Conservation (phyloP, 2,797 vertebrate genomes). For the Epinephelus malabaricus region DNA sequence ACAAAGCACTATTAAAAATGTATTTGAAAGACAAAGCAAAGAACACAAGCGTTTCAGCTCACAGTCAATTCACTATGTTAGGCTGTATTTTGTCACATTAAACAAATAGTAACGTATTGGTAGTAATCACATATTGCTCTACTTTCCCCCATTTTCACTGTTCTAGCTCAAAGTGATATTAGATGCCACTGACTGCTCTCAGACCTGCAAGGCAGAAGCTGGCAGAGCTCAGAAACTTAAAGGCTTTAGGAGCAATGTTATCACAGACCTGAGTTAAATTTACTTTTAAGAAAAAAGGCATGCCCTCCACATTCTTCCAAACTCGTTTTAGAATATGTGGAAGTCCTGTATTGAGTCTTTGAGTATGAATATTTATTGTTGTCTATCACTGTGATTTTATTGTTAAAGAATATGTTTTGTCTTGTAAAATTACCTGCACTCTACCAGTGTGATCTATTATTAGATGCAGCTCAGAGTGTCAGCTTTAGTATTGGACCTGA, state of each 20-base stretch:
- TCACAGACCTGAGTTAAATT: background rate
- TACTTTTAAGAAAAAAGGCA: background rate
- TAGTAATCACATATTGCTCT: background rate
- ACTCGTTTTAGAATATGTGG: background rate
- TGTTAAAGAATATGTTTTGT: background rate
- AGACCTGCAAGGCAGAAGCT: background rate
- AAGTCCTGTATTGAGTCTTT: background rate
- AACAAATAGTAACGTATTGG: background rate
- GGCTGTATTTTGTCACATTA: background rate
- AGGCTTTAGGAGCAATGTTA: background rate
- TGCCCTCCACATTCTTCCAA: background rate
- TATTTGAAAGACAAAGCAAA: background rate
- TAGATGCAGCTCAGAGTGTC: conserved; percentile 1
- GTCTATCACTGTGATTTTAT: background rate
- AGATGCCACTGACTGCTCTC: background rate
- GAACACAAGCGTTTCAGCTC: background rate
- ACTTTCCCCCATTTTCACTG: background rate
- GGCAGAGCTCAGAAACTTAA: conserved; percentile 4
- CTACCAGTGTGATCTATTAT: background rate
- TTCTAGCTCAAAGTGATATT: background rate
- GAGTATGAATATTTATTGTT: background rate
- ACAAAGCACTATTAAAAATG: background rate
- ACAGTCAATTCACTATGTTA: background rate
- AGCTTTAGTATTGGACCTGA: background rate
- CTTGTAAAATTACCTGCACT: background rate